Evolutionary conservation across 2,888 invertebrate genomes (phyloP).

Genomic region (Caradrina kadenii): DNA sequence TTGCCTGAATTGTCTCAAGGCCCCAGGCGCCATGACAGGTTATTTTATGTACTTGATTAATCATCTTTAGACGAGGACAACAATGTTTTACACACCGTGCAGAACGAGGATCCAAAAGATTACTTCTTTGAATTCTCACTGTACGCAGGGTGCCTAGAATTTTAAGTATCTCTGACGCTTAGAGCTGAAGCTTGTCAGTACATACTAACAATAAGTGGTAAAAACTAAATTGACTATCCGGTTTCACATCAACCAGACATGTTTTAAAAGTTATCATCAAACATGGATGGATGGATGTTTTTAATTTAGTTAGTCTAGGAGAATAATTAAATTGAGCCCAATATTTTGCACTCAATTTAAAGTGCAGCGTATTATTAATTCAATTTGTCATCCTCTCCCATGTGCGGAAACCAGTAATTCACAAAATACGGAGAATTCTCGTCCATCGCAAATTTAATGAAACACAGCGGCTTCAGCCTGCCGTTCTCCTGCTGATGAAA

Average conservation of each 20-base stretch:
- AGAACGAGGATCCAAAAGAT: neutral
- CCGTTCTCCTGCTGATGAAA: conserved; percentile 34
- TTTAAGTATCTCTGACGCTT: conserved; percentile 14
- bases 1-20: conserved; percentile 28
- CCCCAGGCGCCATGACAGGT: neutral
- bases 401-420: neutral
- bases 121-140: conserved; percentile 23
- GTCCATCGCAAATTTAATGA: conserved; percentile 27
- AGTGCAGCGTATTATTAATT: conserved; percentile 25
- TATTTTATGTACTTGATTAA: conserved; percentile 26
- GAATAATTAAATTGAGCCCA: too few species aligned
- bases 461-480: conserved; percentile 28
- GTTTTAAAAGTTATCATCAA: neutral
- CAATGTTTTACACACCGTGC: conserved; percentile 22
- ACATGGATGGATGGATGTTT: neutral
- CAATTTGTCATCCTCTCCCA: neutral
- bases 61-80: conserved; percentile 7
- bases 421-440: conserved; percentile 23
- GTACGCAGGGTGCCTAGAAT: conserved; percentile 1
- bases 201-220: neutral
- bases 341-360: conserved; percentile 11
- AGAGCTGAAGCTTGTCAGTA: neutral
- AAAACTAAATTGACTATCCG: conserved; percentile 5
- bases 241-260: neutral
- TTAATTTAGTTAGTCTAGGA: neutral